These are phyloP conservation scores for Sitophilus oryzae DNA, from an alignment of 1,140 invertebrate species.

Conservation along the genomic window DNA sequence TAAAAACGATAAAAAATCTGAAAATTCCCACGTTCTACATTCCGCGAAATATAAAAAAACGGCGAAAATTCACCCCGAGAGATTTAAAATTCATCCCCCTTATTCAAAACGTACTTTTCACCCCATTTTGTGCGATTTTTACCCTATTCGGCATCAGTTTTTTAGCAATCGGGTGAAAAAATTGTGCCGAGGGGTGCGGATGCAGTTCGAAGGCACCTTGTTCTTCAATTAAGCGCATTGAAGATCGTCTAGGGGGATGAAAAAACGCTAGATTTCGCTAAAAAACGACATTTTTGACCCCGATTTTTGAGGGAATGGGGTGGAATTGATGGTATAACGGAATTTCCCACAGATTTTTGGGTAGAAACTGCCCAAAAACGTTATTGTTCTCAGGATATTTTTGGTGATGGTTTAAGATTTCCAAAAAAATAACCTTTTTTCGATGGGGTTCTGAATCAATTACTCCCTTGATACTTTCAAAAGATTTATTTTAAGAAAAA, in stretches of 20 bases:
- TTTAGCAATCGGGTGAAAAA: constrained; percentile 6
- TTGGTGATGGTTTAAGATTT: constrained; percentile 2
- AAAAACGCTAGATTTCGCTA: constrained; percentile 7
- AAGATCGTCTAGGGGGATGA: constrained; percentile 8
- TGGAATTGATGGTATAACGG: constrained; percentile 17
- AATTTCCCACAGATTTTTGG: constrained; percentile 25
- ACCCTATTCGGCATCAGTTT: constrained; percentile 34
- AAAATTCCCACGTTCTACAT: constrained; percentile 9
- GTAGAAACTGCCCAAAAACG: background rate
- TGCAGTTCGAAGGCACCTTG: constrained; percentile 6
- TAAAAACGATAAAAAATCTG: no score
- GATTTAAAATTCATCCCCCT: constrained; percentile 32
- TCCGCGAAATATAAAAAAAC: constrained; percentile 5
- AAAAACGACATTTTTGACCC: constrained; percentile 16
- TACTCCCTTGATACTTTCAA: no score
- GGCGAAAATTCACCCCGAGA: background rate
- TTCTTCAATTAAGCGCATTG: background rate
- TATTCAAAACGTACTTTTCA: constrained; percentile 12
- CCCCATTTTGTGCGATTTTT: constrained; percentile 22
- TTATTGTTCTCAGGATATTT: constrained; percentile 8
- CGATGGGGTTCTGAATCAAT: no score
- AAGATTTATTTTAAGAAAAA: no score
- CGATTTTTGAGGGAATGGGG: constrained; percentile 1
- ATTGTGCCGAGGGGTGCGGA: background rate
- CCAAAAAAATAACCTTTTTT: no score